Evolutionary conservation across 2,797 vertebrate genomes (phyloP).

Genomic region (Australoheros facetus): DNA sequence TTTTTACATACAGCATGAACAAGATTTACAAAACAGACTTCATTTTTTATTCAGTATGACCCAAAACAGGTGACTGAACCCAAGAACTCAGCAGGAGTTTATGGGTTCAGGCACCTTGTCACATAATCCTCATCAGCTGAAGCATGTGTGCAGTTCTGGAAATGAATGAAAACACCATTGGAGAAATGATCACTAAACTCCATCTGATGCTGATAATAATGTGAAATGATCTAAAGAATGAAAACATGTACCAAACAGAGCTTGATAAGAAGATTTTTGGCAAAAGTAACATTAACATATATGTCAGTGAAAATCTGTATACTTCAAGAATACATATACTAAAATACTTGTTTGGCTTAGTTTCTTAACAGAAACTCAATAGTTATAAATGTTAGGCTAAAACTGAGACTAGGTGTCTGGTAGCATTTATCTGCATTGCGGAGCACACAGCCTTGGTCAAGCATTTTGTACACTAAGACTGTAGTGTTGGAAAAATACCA

Average conservation of each 20-base stretch:
- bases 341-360: background rate
- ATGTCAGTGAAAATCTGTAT: background rate
- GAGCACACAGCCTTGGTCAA: background rate
- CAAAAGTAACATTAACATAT: background rate
- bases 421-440: background rate
- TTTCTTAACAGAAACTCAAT: background rate
- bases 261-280: background rate
- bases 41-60: too few relatives aligned
- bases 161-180: too few relatives aligned
- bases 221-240: background rate
- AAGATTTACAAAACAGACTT: too few relatives aligned
- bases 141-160: too few relatives aligned
- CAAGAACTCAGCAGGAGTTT: too few relatives aligned
- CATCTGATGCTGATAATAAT: background rate
- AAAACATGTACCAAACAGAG: background rate
- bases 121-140: too few relatives aligned
- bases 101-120: too few relatives aligned
- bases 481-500: background rate
- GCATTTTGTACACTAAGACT: slow-evolving; percentile 4
- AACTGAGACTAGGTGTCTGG: background rate
- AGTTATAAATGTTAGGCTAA: background rate
- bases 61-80: too few relatives aligned
- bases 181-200: background rate
- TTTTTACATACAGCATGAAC: too few relatives aligned
- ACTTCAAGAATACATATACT: background rate